A percentile compares a stretch with the other conserved stretches of the same genome.
These are phyloP conservation scores for Aplodontia rufa DNA, from an alignment of 2,113 vertebrate species.

Conservation along the genomic window DNA sequence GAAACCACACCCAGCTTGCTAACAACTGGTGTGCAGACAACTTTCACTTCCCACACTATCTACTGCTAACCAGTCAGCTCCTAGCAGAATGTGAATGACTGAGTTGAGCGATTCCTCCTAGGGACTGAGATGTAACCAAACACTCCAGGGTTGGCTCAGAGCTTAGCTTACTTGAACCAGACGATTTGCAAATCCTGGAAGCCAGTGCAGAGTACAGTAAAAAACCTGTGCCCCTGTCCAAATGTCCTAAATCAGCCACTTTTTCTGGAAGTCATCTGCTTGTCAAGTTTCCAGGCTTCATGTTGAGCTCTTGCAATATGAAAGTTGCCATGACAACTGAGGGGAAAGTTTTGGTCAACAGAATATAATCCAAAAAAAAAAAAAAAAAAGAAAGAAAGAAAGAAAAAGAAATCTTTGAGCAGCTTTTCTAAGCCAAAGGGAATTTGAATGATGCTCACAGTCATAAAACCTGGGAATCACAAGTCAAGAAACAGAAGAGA, in stretches of 20 bases:
- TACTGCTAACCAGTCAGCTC: background rate
- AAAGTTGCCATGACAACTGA: constrained; percentile 68
- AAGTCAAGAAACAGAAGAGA: background rate
- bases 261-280: constrained; percentile 72
- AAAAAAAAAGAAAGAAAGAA: constrained; percentile 25
- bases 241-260: constrained; percentile 40
- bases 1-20: background rate
- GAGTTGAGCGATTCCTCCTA: background rate
- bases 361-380: constrained; percentile 66
- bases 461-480: constrained; percentile 1
- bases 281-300: constrained; percentile 63
- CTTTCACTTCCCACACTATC: background rate
- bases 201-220: constrained; percentile 32
- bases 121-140: background rate
- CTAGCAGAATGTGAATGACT: background rate
- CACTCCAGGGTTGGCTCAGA: background rate
- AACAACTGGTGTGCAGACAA: background rate
- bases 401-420: background rate
- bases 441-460: background rate
- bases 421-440: constrained; percentile 56
- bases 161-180: constrained; percentile 19
- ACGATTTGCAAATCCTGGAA: constrained; percentile 42
- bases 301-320: constrained; percentile 36
- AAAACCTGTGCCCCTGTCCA: background rate
- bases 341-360: constrained; percentile 73